Evolutionary conservation across 2,888 invertebrate genomes (phyloP), one percentile per base, ranked within the genome.

Genomic region (Merodon equestris): DNA sequence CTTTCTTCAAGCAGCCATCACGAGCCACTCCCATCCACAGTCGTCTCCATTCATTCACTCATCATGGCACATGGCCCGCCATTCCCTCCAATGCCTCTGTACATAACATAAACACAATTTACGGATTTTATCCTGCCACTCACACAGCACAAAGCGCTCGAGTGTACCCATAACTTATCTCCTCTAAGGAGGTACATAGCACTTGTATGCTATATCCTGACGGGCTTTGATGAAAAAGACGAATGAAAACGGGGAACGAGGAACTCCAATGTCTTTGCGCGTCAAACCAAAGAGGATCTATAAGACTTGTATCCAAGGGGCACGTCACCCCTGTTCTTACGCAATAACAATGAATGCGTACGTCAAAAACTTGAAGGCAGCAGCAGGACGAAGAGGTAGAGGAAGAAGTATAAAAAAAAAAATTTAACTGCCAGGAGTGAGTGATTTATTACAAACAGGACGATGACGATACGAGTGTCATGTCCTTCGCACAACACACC

Each of bases 361-460:
- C 68, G 68, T 79, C 79, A 79, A 79, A 79, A 58, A 79, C 73
- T 54, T 73, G 68, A 73, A 68, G 64, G 64, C 13, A 48, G 50
- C 54, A 15, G 54, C 42, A 56, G 38, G 58, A 48, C 36, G 61
- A 71, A 66, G 66, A 81, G 75, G 54, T 54, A 19, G 54, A 42
- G 50, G 38, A 45, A 51, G 53, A 27, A 54, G 45, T 50, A 61
- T 54, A 38, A 68, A 64, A 48, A 44, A 66, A 71, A 71, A 61
- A 81, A 81, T 79, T 79, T 68, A 79, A 79, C 79, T 79, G 79
- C 79, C 79, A 79, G 54, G 54, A 81, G 81, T 81, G 81, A 81
- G 81, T 81, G 81, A 81, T 81, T 81, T 81, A 81, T 75, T 61
- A 38, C 74, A 70, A 75, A 61, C 81, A 74, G 71, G 66, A 81